Evolutionary conservation across 2,113 vertebrate genomes (phyloP).

Genomic region (Melozone crissalis): DNA sequence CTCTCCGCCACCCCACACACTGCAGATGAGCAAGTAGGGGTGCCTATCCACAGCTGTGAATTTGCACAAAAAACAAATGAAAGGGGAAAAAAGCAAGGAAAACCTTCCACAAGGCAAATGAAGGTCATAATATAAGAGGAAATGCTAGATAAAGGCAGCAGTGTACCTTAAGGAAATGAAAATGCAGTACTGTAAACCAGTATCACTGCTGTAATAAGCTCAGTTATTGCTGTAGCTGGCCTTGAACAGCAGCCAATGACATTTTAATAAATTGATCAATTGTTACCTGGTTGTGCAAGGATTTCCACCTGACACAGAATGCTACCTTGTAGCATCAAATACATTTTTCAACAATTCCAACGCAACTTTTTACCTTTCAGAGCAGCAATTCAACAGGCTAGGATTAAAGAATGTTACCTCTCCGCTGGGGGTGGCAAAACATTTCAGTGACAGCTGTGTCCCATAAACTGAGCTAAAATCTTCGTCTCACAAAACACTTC

Average conservation of each 20-base stretch:
- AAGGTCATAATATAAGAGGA: background rate
- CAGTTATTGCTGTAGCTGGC: background rate
- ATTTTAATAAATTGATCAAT: background rate
- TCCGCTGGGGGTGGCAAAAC: background rate
- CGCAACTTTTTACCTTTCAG: background rate
- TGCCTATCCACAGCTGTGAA: background rate
- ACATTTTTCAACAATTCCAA: background rate
- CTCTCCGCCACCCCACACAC: background rate
- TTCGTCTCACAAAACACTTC: background rate
- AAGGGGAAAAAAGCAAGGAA: background rate
- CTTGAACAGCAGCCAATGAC: background rate
- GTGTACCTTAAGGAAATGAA: background rate
- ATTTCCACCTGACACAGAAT: background rate
- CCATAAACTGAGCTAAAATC: background rate
- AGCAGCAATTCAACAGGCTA: background rate
- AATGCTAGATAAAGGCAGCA: background rate
- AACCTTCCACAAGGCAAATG: background rate
- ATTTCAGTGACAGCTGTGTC: background rate
- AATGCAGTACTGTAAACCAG: background rate
- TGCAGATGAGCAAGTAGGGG: fast-evolving
- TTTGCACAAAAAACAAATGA: background rate
- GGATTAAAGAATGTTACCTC: background rate
- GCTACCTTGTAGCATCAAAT: background rate
- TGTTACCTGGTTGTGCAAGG: background rate
- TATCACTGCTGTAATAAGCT: background rate